Evolutionary conservation across 2,888 invertebrate genomes (phyloP).

Genomic region (Monoplex corrugatus): DNA sequence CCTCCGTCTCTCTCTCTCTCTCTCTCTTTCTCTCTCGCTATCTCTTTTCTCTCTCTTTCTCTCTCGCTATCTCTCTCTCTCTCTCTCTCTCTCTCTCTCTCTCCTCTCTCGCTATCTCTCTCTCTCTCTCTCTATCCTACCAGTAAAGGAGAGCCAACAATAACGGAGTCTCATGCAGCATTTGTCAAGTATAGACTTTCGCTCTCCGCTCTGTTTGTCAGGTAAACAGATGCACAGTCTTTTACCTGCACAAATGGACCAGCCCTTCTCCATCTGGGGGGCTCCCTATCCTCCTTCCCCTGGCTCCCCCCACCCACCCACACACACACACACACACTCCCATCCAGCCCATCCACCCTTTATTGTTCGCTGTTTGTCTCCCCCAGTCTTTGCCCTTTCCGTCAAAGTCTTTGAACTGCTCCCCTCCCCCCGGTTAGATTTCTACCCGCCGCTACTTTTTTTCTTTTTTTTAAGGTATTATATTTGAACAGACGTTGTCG

Average conservation of each 20-base stretch:
- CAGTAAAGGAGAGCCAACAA: slow-evolving; percentile 40
- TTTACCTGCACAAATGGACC: slow-evolving; percentile 24
- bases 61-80: too few species aligned
- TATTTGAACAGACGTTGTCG: neutral
- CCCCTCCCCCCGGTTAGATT: neutral
- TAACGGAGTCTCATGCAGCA: slow-evolving; percentile 36
- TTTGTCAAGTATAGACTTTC: slow-evolving; percentile 50
- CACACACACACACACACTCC: neutral
- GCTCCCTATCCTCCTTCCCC: slow-evolving; percentile 25
- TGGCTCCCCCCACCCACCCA: neutral
- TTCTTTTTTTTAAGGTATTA: neutral
- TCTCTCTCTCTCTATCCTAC: too few species aligned
- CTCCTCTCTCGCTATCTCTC: too few species aligned
- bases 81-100: too few species aligned
- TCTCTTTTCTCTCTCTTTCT: too few species aligned
- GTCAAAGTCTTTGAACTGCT: slow-evolving; percentile 11
- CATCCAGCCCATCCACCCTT: neutral
- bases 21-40: too few species aligned
- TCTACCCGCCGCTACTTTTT: neutral
- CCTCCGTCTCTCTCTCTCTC: too few species aligned
- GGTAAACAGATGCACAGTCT: slow-evolving; percentile 34
- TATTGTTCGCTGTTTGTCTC: neutral
- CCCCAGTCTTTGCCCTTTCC: neutral
- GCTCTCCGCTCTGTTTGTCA: slow-evolving; percentile 43
- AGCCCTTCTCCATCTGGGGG: slow-evolving; percentile 32